These are phyloP conservation scores for Cosmia pyralina DNA, from an alignment of 2,888 invertebrate species.

Conservation along the genomic window DNA sequence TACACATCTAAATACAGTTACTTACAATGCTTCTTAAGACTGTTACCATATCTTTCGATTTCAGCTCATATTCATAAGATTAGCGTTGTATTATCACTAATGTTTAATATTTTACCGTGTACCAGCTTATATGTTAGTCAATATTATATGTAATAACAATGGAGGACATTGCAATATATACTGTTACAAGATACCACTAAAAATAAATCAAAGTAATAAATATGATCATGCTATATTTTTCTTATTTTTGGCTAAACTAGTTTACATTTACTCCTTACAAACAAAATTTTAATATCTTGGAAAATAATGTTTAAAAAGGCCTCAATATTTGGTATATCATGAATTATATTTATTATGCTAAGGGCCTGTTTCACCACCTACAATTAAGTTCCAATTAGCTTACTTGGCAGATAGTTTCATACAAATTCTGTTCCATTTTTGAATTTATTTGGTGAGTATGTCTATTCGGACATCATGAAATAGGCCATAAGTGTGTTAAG, in stretches of 20 bases:
- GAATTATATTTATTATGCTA: conserved; percentile 47
- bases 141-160: conserved; percentile 49
- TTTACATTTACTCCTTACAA: conserved; percentile 39
- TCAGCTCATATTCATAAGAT: conserved; percentile 90
- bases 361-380: too few species aligned
- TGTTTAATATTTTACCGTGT: conserved; percentile 61
- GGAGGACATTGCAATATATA: conserved; percentile 46
- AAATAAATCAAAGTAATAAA: conserved; percentile 34
- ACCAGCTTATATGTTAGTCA: conserved; percentile 56
- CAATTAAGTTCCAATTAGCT: too few species aligned
- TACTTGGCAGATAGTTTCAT: too few species aligned
- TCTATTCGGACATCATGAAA: too few species aligned
- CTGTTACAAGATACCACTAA: conserved; percentile 24
- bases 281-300: conserved; percentile 49
- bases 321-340: conserved; percentile 78
- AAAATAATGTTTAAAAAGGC: conserved; percentile 78
- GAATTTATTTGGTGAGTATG: too few species aligned
- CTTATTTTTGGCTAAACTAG: conserved; percentile 43
- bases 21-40: conserved; percentile 64
- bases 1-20: conserved; percentile 64
- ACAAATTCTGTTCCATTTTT: too few species aligned
- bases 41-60: conserved; percentile 72
- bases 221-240: conserved; percentile 35
- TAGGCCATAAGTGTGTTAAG: conserved; percentile 17
- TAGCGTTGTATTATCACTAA: conserved; percentile 79